These are phyloP conservation scores for Nomada fucata DNA, from an alignment of 2,888 invertebrate species.

Conservation along the genomic window DNA sequence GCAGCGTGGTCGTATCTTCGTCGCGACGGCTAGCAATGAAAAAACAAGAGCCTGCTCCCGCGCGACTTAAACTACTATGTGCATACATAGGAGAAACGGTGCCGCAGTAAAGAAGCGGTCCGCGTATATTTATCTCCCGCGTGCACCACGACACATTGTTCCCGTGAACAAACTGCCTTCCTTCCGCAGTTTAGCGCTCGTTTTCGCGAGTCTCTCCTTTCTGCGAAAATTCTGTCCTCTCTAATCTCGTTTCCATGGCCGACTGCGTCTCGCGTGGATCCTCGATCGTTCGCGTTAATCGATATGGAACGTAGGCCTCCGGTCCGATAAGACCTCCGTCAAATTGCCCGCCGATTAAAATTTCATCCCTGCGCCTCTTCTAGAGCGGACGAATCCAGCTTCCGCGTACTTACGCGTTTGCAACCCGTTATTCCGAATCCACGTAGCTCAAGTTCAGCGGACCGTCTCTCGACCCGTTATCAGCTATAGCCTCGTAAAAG, in stretches of 20 bases:
- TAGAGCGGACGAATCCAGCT: no score
- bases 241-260: not conserved
- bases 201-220: constrained; percentile 11
- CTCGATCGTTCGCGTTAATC: no score
- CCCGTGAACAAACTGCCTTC: constrained; percentile 14
- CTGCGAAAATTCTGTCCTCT: no score
- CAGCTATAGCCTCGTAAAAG: constrained; percentile 22
- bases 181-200: constrained; percentile 7
- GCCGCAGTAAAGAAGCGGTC: not conserved
- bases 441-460: not conserved
- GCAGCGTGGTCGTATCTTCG: not conserved
- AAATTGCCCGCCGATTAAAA: no score
- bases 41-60: not conserved
- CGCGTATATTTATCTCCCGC: not conserved
- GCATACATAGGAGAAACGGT: not conserved
- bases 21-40: not conserved
- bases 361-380: no score
- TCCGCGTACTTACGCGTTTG: not conserved
- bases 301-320: no score
- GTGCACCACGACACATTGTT: constrained; percentile 24
- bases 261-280: not conserved
- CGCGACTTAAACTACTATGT: not conserved
- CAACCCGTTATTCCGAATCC: not conserved
- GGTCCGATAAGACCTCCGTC: no score
- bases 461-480: constrained; percentile 1